Percentiles rank a stretch among this genome's conserved stretches.
Conservation (phyloP, 2,888 invertebrate genomes). For the Melanophora roralis region DNA sequence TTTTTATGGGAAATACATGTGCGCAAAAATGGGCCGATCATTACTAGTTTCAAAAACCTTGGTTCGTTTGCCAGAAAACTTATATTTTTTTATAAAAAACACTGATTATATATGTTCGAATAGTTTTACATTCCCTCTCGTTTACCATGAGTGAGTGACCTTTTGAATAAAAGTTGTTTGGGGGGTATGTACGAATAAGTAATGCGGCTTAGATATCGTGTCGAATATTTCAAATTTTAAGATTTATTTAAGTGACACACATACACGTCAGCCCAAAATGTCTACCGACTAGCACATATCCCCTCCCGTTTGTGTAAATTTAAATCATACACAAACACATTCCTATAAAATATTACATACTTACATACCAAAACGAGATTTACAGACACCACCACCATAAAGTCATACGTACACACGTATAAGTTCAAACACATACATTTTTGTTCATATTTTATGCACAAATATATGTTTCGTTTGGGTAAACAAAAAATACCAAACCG, state of each 20-base stretch:
- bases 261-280: constrained; percentile 1
- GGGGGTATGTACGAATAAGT: background rate
- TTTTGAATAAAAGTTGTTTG: no score
- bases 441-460: background rate
- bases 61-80: no score
- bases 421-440: constrained; percentile 4
- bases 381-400: no score
- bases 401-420: background rate
- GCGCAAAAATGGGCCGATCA: no score
- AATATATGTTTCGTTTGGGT: constrained; percentile 21
- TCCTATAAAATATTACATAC: background rate
- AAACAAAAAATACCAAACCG: constrained; percentile 12
- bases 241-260: constrained; percentile 34
- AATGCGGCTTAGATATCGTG: constrained; percentile 6
- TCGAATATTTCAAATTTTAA: constrained; percentile 34
- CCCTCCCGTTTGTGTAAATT: constrained; percentile 33
- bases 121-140: no score
- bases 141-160: no score
- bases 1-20: no score
- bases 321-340: constrained; percentile 1
- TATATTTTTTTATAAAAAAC: no score
- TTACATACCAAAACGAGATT: no score
- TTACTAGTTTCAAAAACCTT: no score
- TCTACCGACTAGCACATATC: constrained; percentile 22
- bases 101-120: no score